Evolutionary conservation across 2,797 vertebrate genomes (phyloP), one percentile per base, ranked within the genome.

Genomic region (Coreius guichenoti): DNA sequence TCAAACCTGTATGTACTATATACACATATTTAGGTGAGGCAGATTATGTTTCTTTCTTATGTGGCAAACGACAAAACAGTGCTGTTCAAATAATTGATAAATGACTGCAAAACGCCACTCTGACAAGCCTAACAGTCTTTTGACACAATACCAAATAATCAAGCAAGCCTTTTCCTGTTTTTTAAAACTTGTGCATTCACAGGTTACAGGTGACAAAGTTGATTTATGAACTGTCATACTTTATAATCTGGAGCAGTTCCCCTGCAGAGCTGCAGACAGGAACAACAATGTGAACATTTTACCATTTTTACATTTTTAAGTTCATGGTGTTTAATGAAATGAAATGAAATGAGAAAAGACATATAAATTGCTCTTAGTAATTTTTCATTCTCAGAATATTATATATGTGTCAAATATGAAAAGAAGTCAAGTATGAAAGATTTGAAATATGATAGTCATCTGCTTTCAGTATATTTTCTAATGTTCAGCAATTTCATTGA

Each of bases 191-290:
- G 45, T 17, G 43, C 82, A 77, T 69, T 69, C 33, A 56, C n/a
- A 67, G 21, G 69, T 86, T 82, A 58, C 80, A 76, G 51, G 51
- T 86, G 85, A 82, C 74, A 77, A 47, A 29, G 45, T 49, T 67
- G 58, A 86, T 82, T 77, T 82, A 82, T 86, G 73, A 82, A 56
- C 74, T 86, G 85, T 82, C 80, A 86, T 51, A 21, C 67, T 61
- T 6, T 63, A 29, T 86, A 81, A 86, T 82, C 67, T 78, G 14
- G 54, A 86, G 45, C 74, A 49, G 33, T 83, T 79, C 65, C 36
- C 61, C 75, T 54, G 49, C 63, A 84, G 63, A 78, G 82, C 21
- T 81, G 33, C 49, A 54, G 47, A 81, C 65, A 69, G 17, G 82
- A 80, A 23, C 36, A 67, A 76, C n/a, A 68, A 51, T 43, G 14